These are phyloP conservation scores for Kradibia gibbosae DNA, from an alignment of 1,140 invertebrate genomes.

Conservation along the genomic window DNA sequence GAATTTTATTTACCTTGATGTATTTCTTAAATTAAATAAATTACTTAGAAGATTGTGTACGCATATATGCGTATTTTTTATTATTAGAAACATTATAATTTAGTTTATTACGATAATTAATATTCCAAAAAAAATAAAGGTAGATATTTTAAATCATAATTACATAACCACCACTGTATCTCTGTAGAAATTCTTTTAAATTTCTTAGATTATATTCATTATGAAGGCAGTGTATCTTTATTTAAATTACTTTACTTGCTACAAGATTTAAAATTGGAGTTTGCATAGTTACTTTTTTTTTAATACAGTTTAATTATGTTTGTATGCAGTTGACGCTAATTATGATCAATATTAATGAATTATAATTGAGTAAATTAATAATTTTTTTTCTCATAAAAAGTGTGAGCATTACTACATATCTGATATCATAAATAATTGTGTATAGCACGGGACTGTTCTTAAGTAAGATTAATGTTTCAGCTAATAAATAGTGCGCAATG, in stretches of 20 bases:
- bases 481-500: constrained; percentile 1
- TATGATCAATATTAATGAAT: constrained; percentile 5
- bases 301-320: constrained; percentile 10
- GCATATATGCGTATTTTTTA: too few species aligned
- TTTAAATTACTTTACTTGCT: neutral
- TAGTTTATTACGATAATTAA: too few species aligned
- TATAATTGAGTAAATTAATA: constrained; percentile 28
- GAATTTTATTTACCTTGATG: neutral
- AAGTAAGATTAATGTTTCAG: constrained; percentile 26
- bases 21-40: neutral
- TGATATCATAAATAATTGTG: constrained; percentile 13
- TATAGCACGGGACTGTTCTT: constrained; percentile 2
- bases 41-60: too few species aligned
- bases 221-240: neutral
- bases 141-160: too few species aligned
- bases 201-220: neutral
- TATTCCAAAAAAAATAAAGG: too few species aligned
- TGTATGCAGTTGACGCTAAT: neutral
- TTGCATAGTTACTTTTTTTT: neutral
- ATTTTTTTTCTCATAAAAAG: neutral
- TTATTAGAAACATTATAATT: too few species aligned
- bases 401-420: neutral
- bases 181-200: neutral
- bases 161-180: too few species aligned
- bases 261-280: neutral